Evolutionary conservation across 2,888 invertebrate genomes (phyloP).

Genomic region (Amiota minor): DNA sequence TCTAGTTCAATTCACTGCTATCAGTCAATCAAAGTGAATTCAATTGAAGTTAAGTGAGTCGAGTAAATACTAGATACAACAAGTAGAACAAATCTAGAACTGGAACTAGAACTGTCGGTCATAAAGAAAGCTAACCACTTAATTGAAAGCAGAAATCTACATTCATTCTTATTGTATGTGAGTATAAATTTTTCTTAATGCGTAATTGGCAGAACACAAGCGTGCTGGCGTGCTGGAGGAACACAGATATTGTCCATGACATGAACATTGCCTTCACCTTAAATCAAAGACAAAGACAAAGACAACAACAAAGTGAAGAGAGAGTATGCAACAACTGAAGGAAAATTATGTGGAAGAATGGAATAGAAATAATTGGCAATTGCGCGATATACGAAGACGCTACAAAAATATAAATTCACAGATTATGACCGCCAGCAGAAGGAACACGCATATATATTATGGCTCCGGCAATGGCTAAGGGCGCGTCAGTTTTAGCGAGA

Average conservation of each 20-base stretch:
- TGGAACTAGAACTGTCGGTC: too few relatives aligned
- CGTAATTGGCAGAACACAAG: constrained; percentile 16
- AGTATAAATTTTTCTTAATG: neutral
- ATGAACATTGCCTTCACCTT: neutral
- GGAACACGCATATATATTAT: neutral
- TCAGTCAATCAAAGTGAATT: too few relatives aligned
- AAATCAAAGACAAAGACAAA: neutral
- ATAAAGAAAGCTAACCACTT: too few relatives aligned
- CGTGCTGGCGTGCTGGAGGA: neutral
- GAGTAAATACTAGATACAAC: too few relatives aligned
- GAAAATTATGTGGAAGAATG: neutral
- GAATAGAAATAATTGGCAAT: constrained; percentile 32
- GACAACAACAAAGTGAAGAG: neutral
- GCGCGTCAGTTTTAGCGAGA: neutral
- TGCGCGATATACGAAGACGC: constrained; percentile 37
- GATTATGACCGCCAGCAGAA: constrained; percentile 28
- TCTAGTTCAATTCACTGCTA: too few relatives aligned
- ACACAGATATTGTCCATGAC: neutral
- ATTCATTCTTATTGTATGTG: too few relatives aligned
- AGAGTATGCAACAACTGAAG: neutral
- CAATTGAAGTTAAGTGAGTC: too few relatives aligned
- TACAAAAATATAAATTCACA: constrained; percentile 55
- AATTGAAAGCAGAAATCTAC: too few relatives aligned
- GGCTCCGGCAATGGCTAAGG: neutral
- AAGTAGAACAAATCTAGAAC: too few relatives aligned